Evolutionary conservation across 2,888 invertebrate species (phyloP).

Genomic region (Tenthredo livida): DNA sequence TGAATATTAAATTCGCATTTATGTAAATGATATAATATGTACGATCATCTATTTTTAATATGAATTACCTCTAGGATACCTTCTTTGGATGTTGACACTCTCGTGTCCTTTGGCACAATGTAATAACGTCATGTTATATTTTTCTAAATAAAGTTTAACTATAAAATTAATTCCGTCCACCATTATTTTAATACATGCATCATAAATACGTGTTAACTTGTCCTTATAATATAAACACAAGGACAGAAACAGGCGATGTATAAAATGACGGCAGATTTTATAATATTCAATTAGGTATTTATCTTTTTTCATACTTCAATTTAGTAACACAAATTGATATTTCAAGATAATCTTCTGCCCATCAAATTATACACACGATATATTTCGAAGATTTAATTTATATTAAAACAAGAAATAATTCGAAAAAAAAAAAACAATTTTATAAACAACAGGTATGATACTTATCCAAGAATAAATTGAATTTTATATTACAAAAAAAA

Average conservation of each 20-base stretch:
- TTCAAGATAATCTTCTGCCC: neutral
- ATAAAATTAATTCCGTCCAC: slow-evolving; percentile 51
- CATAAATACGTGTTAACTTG: slow-evolving; percentile 27
- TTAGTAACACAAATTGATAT: neutral
- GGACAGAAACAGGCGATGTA: slow-evolving; percentile 45
- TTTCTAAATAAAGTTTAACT: slow-evolving; percentile 48
- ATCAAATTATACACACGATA: slow-evolving; percentile 8
- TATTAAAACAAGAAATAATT: neutral
- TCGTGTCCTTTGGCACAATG: slow-evolving; percentile 68
- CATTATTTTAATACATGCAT: slow-evolving; percentile 33
- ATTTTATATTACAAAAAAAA: slow-evolving; percentile 45
- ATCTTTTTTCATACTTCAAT: neutral
- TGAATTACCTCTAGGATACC: slow-evolving; percentile 53
- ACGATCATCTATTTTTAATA: slow-evolving; percentile 58
- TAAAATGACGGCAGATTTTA: slow-evolving; percentile 26
- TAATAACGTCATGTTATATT: slow-evolving; percentile 56
- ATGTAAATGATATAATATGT: slow-evolving; percentile 46
- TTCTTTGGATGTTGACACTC: slow-evolving; percentile 68
- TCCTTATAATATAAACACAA: slow-evolving; percentile 43
- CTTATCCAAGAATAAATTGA: slow-evolving; percentile 31
- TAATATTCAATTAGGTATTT: neutral
- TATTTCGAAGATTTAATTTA: slow-evolving; percentile 24
- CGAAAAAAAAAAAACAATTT: neutral
- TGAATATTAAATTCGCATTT: slow-evolving; percentile 16
- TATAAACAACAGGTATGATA: slow-evolving; percentile 40